These are phyloP conservation scores for Girardinus metallicus DNA, from an alignment of 2,797 vertebrate species.

Conservation along the genomic window DNA sequence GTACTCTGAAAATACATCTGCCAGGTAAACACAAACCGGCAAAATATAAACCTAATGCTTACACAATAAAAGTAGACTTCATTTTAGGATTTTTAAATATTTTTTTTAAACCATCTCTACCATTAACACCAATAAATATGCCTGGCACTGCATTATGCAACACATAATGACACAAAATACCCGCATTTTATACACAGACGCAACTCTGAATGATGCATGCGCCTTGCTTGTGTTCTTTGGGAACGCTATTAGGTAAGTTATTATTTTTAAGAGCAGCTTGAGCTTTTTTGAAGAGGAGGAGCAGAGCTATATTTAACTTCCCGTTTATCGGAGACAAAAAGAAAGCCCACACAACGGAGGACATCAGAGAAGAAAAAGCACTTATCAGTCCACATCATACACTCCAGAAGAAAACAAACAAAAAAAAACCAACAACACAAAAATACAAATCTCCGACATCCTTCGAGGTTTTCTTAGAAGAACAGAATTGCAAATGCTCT, in stretches of 20 bases:
- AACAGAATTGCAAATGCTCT: background rate
- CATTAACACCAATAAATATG: background rate
- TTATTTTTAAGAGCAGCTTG: conserved; percentile 41
- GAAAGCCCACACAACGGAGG: conserved; percentile 39
- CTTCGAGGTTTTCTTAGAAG: background rate
- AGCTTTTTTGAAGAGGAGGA: conserved; percentile 44
- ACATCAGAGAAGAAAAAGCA: conserved; percentile 33
- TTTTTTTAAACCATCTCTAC: background rate
- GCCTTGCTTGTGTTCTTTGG: conserved; percentile 40
- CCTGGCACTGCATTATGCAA: conserved; percentile 24
- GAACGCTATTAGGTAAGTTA: conserved; percentile 46
- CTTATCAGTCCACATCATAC: conserved; percentile 17
- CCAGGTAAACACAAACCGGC: background rate
- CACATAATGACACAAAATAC: conserved; percentile 1
- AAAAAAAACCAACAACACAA: background rate
- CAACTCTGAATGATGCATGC: conserved; percentile 49
- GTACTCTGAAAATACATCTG: background rate
- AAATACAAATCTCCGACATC: background rate
- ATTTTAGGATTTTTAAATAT: background rate
- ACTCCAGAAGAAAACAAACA: background rate
- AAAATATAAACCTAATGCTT: background rate
- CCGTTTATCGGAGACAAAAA: conserved; percentile 55
- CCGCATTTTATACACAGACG: conserved; percentile 2
- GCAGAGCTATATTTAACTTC: conserved; percentile 64
- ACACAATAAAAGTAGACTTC: background rate